A percentile compares a stretch with the other conserved stretches of the same genome.
Evolutionary conservation across 2,797 vertebrate genomes (phyloP).

Genomic region (Oryzias dopingdopingensis): DNA sequence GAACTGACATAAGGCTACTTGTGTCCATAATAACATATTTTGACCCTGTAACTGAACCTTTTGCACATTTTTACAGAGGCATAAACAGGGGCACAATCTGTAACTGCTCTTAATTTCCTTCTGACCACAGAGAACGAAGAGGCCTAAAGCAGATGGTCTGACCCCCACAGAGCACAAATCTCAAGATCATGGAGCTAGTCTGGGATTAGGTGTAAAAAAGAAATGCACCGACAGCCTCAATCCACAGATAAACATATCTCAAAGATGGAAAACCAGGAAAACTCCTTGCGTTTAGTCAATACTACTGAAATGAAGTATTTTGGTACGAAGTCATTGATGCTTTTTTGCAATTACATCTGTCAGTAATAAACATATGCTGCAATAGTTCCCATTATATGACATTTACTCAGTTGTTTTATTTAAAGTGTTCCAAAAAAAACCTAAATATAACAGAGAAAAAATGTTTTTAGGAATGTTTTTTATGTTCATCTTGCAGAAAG

Average conservation of each 20-base stretch:
- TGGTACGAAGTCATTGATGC: too few relatives aligned
- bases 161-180: slow-evolving; percentile 15
- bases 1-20: background rate
- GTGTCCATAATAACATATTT: background rate
- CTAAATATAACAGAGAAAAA: too few relatives aligned
- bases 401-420: too few relatives aligned
- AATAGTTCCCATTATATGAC: too few relatives aligned
- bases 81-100: background rate
- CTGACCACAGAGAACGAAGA: background rate
- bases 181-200: background rate
- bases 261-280: background rate
- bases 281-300: too few relatives aligned
- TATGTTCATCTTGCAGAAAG: too few relatives aligned
- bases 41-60: background rate
- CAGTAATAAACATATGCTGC: too few relatives aligned
- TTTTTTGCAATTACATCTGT: too few relatives aligned
- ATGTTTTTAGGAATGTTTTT: too few relatives aligned
- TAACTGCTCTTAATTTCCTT: background rate
- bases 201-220: slow-evolving; percentile 1
- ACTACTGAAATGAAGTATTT: too few relatives aligned
- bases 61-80: too few relatives aligned
- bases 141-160: slow-evolving; percentile 14
- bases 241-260: slow-evolving; percentile 12
- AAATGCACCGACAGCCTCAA: slow-evolving; percentile 7
- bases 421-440: too few relatives aligned